These are phyloP conservation scores for Felis chaus DNA, from an alignment of 2,113 vertebrate species.

Conservation along the genomic window DNA sequence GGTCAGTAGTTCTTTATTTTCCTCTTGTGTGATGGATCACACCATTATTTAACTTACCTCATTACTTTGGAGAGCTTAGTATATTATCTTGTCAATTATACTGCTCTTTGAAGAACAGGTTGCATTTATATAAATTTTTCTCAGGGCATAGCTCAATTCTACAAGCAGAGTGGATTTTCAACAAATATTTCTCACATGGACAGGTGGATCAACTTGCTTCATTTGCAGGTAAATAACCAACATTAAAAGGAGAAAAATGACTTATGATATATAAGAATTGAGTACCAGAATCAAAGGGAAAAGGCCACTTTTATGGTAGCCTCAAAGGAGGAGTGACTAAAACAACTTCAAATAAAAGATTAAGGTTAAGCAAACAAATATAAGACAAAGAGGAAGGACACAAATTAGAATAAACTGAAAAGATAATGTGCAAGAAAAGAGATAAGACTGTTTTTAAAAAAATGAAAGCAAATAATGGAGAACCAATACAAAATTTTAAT, in stretches of 20 bases:
- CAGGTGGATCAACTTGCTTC: background rate
- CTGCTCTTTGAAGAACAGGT: background rate
- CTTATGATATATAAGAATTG: background rate
- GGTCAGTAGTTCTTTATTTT: background rate
- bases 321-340: background rate
- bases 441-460: background rate
- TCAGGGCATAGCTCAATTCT: background rate
- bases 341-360: background rate
- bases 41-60: background rate
- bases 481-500: slow-evolving; percentile 4
- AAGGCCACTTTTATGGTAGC: background rate
- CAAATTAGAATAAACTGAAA: background rate
- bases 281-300: background rate
- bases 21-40: background rate
- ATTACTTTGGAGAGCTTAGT: background rate
- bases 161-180: background rate
- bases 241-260: background rate
- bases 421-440: background rate
- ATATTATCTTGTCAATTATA: background rate
- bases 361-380: background rate
- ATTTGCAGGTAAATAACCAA: background rate
- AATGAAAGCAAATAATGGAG: slow-evolving; percentile 21
- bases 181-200: background rate
- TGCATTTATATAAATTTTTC: slow-evolving; percentile 20
- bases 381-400: background rate